phyloP scores from a whole-genome alignment of 2,113 vertebrate genomes.

The Microcebus griseorufus region DNA sequence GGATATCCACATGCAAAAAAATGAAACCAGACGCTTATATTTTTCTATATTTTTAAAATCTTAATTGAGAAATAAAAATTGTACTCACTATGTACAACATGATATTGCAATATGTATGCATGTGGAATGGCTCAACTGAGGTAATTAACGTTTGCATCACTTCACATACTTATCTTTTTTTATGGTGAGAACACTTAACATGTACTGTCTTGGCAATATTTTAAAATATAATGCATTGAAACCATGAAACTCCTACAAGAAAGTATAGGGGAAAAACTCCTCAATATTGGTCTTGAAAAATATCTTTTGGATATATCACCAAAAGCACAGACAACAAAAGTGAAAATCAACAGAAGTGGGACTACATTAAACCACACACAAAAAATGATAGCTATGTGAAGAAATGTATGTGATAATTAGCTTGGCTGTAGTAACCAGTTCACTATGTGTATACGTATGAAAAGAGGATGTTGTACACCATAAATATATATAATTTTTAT shows the following conservation, averaged over 20 bases:
- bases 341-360: background rate
- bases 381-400: background rate
- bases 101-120: background rate
- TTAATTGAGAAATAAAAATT: background rate
- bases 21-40: background rate
- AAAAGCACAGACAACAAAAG: background rate
- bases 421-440: background rate
- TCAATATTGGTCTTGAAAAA: background rate
- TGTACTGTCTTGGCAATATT: background rate
- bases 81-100: background rate
- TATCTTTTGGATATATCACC: background rate
- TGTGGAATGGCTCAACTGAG: background rate
- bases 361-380: background rate
- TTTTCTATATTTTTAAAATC: background rate
- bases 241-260: background rate
- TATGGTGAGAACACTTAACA: background rate
- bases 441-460: background rate
- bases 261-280: background rate
- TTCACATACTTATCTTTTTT: background rate
- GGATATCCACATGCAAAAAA: background rate
- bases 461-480: background rate
- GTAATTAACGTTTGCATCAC: background rate
- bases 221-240: background rate
- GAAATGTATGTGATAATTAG: background rate
- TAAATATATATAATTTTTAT: background rate